Evolutionary conservation across 2,113 vertebrate species (phyloP).

Genomic region (Perca fluviatilis): DNA sequence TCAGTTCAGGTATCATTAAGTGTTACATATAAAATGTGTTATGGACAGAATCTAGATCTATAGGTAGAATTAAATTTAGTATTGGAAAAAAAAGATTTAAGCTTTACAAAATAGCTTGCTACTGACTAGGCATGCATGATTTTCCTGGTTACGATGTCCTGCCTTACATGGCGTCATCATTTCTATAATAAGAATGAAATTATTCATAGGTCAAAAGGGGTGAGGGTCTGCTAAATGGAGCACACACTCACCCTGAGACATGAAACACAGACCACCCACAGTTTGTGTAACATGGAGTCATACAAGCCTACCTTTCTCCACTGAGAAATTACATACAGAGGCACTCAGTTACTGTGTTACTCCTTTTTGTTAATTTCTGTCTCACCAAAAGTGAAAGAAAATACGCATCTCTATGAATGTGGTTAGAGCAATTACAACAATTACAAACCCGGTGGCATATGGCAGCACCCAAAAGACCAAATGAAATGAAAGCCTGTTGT

Average conservation of each 20-base stretch:
- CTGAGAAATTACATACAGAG: constrained; percentile 45
- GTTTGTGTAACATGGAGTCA: constrained; percentile 55
- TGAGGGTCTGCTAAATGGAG: constrained; percentile 62
- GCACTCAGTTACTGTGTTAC: constrained; percentile 54
- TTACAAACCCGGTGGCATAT: too few relatives aligned
- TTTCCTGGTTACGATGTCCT: constrained; percentile 23
- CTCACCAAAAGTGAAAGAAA: constrained; percentile 3
- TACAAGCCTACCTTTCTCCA: constrained; percentile 45
- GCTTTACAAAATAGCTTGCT: neutral
- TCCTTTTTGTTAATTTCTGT: constrained; percentile 42
- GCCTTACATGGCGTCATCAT: constrained; percentile 45
- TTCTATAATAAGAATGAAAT: constrained; percentile 60
- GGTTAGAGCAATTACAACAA: constrained; percentile 9
- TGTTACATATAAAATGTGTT: constrained; percentile 5
- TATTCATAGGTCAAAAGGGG: constrained; percentile 61
- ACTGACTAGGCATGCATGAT: neutral
- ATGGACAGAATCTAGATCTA: neutral
- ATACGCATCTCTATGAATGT: constrained; percentile 25
- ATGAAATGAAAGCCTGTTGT: constrained; percentile 19
- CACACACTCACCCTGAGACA: constrained; percentile 55
- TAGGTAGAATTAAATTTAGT: constrained; percentile 5
- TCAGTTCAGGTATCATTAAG: neutral
- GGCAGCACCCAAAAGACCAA: neutral
- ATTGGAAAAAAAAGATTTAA: neutral
- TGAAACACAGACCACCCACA: constrained; percentile 67